phyloP scores from a whole-genome alignment of 2,888 invertebrate genomes.

The Neoscelio sp. region DNA sequence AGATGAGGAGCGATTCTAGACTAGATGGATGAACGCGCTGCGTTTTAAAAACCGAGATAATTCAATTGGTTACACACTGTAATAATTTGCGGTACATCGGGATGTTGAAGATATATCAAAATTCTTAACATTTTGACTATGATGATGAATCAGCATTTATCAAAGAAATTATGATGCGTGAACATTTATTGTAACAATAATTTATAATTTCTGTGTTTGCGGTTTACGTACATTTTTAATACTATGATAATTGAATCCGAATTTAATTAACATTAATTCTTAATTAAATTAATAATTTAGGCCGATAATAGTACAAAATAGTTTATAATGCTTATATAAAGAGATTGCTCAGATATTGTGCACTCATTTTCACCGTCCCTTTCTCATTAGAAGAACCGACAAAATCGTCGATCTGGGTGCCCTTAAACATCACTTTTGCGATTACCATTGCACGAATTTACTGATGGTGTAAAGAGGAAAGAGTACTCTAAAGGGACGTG shows the following conservation, averaged over 20 bases:
- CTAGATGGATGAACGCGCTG: slow-evolving; percentile 72
- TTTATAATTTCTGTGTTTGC: no score
- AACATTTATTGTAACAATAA: no score
- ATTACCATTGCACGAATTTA: slow-evolving; percentile 67
- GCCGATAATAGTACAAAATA: no score
- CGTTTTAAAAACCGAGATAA: slow-evolving; percentile 78
- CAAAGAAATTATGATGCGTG: background rate
- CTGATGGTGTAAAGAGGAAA: slow-evolving; percentile 55
- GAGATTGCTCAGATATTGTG: no score
- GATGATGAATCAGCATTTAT: no score
- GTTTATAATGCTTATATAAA: no score
- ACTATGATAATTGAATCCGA: no score
- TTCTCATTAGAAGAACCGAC: slow-evolving; percentile 14
- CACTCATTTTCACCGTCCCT: slow-evolving; percentile 37
- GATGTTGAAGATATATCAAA: slow-evolving; percentile 27
- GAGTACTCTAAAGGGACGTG: slow-evolving; percentile 48
- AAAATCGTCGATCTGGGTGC: slow-evolving; percentile 34
- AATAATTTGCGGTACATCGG: slow-evolving; percentile 74
- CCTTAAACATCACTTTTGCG: slow-evolving; percentile 50
- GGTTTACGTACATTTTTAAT: no score
- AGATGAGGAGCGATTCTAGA: slow-evolving; percentile 68
- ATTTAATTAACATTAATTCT: no score
- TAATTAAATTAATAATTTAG: no score
- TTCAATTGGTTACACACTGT: slow-evolving; percentile 77
- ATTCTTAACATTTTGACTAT: background rate